Evolutionary conservation across 2,888 invertebrate genomes (phyloP), one percentile per base, ranked within the genome.

Genomic region (Gymnoscelis rufifasciata): DNA sequence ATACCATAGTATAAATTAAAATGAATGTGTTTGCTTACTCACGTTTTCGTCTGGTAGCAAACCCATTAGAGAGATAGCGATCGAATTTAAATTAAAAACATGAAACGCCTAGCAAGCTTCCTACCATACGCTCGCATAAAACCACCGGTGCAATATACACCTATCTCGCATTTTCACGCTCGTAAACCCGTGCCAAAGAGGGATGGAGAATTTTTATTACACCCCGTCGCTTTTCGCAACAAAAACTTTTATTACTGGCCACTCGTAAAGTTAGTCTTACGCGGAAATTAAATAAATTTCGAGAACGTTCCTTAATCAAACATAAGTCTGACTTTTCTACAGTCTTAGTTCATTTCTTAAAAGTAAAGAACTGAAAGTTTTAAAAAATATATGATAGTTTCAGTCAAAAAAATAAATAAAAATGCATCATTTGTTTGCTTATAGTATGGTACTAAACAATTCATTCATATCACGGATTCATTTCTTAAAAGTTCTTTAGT

Each of bases 181-280:
- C 78, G 72, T 81, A 83, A 83, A 83, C 73, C 60, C 54, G 44
- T 62, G 71, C 51, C 50, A 68, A 79, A 82, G 71, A 72, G 78
- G 71, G 83, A 83, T 62, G 66, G 71, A 62, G 51, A 55, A 63
- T 60, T 73, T 86, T 86, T 83, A 84, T 78, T 68, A 73, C 44
- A 24, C 71, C 54, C 65, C 61, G 74, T 67, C 78, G 79, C 73
- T 82, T 82, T 81, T 78, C 77, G 76, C 77, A 76, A 83, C 83
- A 86, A 86, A 87, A 83, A 83, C 71, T 84, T 86, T 86, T 83
- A 83, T 78, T 77, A 75, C 80, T 65, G 68, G 74, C 77, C 67
- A 75, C 77, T 83, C 84, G 83, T 86, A 86, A 84, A 86, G 81
- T 71, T 70, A 76, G 74, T 75, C 75, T 78, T 77, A 68, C 64